Evolutionary conservation across 2,113 vertebrate genomes (phyloP).

Genomic region (Natator depressus): DNA sequence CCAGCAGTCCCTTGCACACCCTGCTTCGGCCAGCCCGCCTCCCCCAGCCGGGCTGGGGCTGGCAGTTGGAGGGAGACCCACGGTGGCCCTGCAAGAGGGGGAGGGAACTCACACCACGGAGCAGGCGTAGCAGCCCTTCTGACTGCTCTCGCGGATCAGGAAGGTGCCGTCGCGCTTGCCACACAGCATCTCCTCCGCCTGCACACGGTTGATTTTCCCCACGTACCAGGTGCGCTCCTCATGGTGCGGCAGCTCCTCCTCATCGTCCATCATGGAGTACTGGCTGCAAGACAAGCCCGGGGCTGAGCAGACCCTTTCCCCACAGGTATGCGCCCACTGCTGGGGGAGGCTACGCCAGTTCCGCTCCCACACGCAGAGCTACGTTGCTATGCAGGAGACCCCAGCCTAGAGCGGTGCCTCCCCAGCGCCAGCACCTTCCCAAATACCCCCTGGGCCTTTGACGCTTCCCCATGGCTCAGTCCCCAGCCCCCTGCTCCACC

Average conservation of each 20-base stretch:
- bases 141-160: slow-evolving; percentile 86
- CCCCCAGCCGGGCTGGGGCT: too few species aligned
- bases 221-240: slow-evolving; percentile 86
- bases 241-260: slow-evolving; percentile 84
- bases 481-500: too few species aligned
- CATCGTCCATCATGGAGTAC: slow-evolving; percentile 83
- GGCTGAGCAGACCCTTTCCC: not conserved
- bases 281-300: slow-evolving; percentile 54
- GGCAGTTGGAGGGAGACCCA: not conserved
- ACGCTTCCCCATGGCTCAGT: not conserved
- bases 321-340: not conserved
- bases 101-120: slow-evolving; percentile 83
- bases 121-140: slow-evolving; percentile 86
- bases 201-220: slow-evolving; percentile 85
- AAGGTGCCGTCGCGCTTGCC: slow-evolving; percentile 83
- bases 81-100: not conserved
- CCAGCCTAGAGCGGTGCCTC: not conserved
- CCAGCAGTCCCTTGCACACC: too few species aligned
- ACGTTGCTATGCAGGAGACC: not conserved
- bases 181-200: slow-evolving; percentile 84
- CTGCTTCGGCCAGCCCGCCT: too few species aligned
- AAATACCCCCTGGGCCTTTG: not conserved
- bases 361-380: too few species aligned
- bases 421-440: too few species aligned
- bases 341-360: too few species aligned